These are phyloP conservation scores for Pteria penguin DNA, from an alignment of 2,888 invertebrate species.

Conservation along the genomic window DNA sequence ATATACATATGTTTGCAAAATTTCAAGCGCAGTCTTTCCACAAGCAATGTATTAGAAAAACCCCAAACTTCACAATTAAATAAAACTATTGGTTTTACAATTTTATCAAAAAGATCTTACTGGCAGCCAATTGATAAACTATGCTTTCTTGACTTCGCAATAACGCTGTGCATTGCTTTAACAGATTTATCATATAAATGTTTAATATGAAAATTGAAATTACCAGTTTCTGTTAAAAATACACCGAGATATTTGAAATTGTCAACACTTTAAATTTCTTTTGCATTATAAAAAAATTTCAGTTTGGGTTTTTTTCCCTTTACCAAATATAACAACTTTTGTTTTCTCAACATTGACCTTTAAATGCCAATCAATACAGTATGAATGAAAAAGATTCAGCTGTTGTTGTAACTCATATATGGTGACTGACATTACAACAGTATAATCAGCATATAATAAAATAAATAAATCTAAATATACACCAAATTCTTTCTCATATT, in stretches of 20 bases:
- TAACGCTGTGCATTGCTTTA: neutral
- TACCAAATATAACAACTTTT: neutral
- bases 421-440: neutral
- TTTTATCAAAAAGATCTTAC: slow-evolving; percentile 11
- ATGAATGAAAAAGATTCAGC: neutral
- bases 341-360: neutral
- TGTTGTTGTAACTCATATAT: neutral
- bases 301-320: neutral
- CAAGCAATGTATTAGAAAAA: neutral
- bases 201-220: no score
- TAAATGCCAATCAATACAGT: neutral
- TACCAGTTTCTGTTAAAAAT: no score
- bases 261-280: neutral
- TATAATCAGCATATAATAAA: slow-evolving; percentile 16
- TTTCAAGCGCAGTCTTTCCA: slow-evolving; percentile 10
- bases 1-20: slow-evolving; percentile 18
- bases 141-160: neutral
- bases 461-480: slow-evolving; percentile 5
- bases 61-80: slow-evolving; percentile 17
- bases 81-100: slow-evolving; percentile 6
- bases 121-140: slow-evolving; percentile 8
- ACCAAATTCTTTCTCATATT: neutral
- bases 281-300: neutral
- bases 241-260: slow-evolving; percentile 2
- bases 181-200: no score